phyloP scores from a whole-genome alignment of 1,140 invertebrate genomes.

The Neodiprion fabricii region DNA sequence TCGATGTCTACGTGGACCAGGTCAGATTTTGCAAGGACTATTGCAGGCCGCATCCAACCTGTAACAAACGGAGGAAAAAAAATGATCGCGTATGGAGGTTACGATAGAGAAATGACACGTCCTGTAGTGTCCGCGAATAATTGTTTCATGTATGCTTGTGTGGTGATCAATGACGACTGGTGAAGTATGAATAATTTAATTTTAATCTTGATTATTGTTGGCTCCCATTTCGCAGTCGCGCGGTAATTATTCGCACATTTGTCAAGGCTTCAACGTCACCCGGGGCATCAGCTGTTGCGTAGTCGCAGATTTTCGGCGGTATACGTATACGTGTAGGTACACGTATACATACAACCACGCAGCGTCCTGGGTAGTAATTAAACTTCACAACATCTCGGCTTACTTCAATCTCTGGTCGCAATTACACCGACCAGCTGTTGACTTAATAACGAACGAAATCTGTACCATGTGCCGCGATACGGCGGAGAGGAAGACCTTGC shows the following conservation, averaged over 20 bases:
- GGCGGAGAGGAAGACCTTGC: no score
- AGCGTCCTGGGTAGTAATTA: slow-evolving; percentile 10
- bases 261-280: background rate
- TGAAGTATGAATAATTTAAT: background rate
- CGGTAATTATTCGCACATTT: slow-evolving; percentile 15
- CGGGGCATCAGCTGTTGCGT: background rate
- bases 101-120: background rate
- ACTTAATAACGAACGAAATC: background rate
- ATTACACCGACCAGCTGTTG: slow-evolving; percentile 15
- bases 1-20: slow-evolving; percentile 35
- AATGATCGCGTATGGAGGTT: slow-evolving; percentile 12
- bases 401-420: slow-evolving; percentile 19
- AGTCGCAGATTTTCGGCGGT: slow-evolving; percentile 22
- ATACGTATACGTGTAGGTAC: background rate
- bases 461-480: no score
- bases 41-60: slow-evolving; percentile 12
- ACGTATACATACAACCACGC: background rate
- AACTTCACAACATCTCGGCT: slow-evolving; percentile 17
- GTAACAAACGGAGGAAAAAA: slow-evolving; percentile 15
- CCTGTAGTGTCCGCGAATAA: background rate
- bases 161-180: background rate
- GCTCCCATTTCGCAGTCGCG: background rate
- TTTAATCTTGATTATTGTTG: background rate
- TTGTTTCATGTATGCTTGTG: background rate
- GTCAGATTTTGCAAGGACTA: slow-evolving; percentile 28